Base-by-base conservation (phyloP, 30 jellyfish, hydroid and myxozoan species). In the Aurelia sp. region DNA sequence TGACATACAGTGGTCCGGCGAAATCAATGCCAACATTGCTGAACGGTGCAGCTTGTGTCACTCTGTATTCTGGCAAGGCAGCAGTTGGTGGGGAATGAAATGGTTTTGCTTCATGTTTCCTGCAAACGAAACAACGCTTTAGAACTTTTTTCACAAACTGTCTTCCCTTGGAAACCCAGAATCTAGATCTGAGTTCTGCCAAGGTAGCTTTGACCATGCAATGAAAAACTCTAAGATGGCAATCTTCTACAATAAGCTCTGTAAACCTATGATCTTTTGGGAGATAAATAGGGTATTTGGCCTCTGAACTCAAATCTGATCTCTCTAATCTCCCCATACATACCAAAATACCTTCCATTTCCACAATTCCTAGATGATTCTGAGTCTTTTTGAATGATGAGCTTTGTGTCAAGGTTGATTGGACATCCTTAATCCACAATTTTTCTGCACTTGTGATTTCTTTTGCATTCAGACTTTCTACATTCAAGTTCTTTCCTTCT, bases 11-110 rank as follows among this genome's bases (percentile, higher is more conserved):
- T 38, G 91, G 91, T 7, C 91, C 91, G n/a, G 84, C 82, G 64
- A 62, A 79, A 55, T 76, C 88, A 18, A 76, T 44, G 44, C 88
- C 88, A 17, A 60, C 44, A 38, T 68, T 79, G 27, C 67, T 48
- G 41, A 81, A 81, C 30, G 91, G 84, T 51, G 84, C 76, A 13
- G 89, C 72, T 65, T 74, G 24, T 8, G 95, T 35, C 15, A 85
- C 95, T 76, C 95, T 58, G 73, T 73, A 85, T 15, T 85, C 79
- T 72, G 95, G 89, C 59, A 85, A 9, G 15, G 90, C 64, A 58
- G 82, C 90, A 4, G 59, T 27, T 30, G 88, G 75, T 31, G 95
- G 90, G 20, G 72, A 15, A 27, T 44, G 31, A 51, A 16, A 85
- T 48, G 89, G 73, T 31, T 18, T 70, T 18, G 87, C 91, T 27